Evolutionary conservation across 1,140 invertebrate species (phyloP).

Genomic region (Aphaenogaster rudis): DNA sequence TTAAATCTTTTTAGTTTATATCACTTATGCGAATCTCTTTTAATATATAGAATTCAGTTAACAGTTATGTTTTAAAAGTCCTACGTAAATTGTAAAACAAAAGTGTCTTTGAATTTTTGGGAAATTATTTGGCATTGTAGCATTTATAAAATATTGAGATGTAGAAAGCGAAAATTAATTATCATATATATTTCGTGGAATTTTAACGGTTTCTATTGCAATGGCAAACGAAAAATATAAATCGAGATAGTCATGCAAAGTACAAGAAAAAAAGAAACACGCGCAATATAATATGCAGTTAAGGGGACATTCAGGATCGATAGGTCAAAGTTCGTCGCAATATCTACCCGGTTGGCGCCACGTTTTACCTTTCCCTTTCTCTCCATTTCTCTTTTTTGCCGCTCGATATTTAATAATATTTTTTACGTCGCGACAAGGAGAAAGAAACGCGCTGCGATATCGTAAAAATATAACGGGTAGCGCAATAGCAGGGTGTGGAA

Average conservation of each 20-base stretch:
- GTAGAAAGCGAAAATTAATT: background rate
- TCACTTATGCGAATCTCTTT: background rate
- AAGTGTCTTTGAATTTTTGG: background rate
- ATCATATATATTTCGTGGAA: background rate
- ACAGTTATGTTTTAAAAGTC: background rate
- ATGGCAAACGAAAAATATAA: conserved; percentile 15
- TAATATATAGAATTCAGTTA: background rate
- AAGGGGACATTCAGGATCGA: background rate
- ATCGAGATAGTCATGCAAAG: background rate
- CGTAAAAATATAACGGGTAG: conserved; percentile 35
- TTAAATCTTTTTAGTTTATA: background rate
- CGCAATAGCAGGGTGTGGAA: conserved; percentile 44
- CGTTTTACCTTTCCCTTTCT: background rate
- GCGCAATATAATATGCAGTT: background rate
- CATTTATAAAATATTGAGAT: background rate
- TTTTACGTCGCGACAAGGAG: conserved; percentile 31
- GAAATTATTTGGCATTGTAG: background rate
- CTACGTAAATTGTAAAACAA: background rate
- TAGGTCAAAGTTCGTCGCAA: conserved; percentile 24
- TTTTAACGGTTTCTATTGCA: background rate
- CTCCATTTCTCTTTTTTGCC: background rate
- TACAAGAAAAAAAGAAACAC: background rate
- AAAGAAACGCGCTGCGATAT: conserved; percentile 33
- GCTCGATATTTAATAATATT: conserved; percentile 52
- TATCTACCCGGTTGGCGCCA: background rate